Evolutionary conservation across 2,888 invertebrate genomes (phyloP).

Genomic region (Trisateles emortualis): DNA sequence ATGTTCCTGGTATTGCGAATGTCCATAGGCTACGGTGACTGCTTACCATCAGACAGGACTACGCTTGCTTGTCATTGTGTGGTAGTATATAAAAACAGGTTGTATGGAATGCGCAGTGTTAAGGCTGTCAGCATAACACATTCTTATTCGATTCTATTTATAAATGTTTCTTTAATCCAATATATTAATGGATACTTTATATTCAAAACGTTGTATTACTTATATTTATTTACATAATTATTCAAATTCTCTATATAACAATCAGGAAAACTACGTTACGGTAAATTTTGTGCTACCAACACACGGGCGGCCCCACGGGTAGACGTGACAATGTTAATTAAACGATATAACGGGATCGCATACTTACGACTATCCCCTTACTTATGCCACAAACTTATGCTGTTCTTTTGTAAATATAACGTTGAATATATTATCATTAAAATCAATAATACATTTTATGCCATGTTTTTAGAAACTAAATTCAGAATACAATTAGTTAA

Average conservation of each 20-base stretch:
- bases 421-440: neutral
- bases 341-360: constrained; percentile 64
- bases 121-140: constrained; percentile 18
- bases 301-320: constrained; percentile 22
- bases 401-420: constrained; percentile 19
- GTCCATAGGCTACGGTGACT: too few relatives aligned
- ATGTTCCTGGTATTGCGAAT: too few relatives aligned
- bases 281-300: constrained; percentile 28
- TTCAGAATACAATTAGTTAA: too few relatives aligned
- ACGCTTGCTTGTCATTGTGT: too few relatives aligned
- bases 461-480: too few relatives aligned
- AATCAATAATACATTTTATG: too few relatives aligned
- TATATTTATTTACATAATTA: constrained; percentile 48
- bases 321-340: constrained; percentile 75
- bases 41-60: too few relatives aligned
- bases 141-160: constrained; percentile 28
- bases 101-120: constrained; percentile 20
- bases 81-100: too few relatives aligned
- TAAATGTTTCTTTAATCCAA: constrained; percentile 23
- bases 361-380: constrained; percentile 33
- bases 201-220: constrained; percentile 27
- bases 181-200: constrained; percentile 29
- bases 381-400: too few relatives aligned
- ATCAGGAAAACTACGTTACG: constrained; percentile 46
- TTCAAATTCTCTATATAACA: constrained; percentile 33